Percentiles rank a stretch among this genome's conserved stretches.
Evolutionary conservation across 37 sponge, comb jelly and placozoan species (phyloP).

Genomic region (Lycopodina hypogea): DNA sequence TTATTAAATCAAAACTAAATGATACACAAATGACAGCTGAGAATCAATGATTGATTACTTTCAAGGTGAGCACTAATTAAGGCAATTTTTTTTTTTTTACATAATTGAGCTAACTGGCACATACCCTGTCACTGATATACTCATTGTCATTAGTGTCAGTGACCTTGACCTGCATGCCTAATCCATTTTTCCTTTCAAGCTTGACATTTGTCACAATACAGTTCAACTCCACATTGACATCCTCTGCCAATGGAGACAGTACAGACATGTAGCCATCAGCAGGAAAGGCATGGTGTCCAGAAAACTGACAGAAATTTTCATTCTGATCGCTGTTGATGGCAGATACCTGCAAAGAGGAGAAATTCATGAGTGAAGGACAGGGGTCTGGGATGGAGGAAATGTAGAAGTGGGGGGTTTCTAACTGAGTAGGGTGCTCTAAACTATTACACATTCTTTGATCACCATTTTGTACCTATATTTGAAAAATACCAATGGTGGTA

Average conservation of each 20-base stretch:
- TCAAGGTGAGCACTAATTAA: no score
- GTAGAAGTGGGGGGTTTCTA: neutral
- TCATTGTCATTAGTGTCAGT: neutral
- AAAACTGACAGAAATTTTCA: constrained; percentile 78
- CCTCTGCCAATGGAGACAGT: constrained; percentile 39
- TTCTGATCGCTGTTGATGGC: constrained; percentile 86
- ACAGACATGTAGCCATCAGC: constrained; percentile 55
- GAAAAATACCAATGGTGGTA: no score
- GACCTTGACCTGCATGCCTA: constrained; percentile 10
- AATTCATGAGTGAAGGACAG: neutral
- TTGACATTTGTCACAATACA: constrained; percentile 40
- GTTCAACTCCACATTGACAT: constrained; percentile 45
- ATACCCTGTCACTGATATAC: constrained; percentile 22
- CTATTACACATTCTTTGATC: no score
- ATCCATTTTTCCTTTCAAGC: neutral
- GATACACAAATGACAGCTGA: no score
- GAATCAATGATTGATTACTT: no score
- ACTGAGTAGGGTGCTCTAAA: no score
- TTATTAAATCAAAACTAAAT: no score
- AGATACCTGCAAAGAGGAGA: constrained; percentile 58
- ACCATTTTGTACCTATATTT: no score
- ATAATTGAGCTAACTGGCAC: no score
- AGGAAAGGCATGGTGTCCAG: constrained; percentile 73
- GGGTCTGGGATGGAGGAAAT: neutral
- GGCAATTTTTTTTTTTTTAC: no score